A percentile compares a stretch with the other conserved stretches of the same genome.
These are phyloP conservation scores for Gastrophysa polygoni DNA, from an alignment of 2,888 invertebrate species.

Conservation along the genomic window DNA sequence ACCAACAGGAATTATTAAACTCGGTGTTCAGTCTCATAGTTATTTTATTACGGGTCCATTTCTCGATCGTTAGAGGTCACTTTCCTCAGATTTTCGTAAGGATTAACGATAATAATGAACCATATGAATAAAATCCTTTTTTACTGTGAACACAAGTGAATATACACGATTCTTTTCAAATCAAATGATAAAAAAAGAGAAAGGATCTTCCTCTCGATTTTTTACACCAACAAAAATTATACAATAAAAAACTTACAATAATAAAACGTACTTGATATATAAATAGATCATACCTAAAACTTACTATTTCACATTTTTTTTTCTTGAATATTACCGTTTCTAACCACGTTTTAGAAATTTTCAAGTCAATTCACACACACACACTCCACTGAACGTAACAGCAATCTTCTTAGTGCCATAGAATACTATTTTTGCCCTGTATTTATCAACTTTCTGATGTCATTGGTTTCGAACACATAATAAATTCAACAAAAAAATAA, in stretches of 20 bases:
- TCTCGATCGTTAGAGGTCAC: too few relatives aligned
- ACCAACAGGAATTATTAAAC: too few relatives aligned
- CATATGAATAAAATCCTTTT: conserved; percentile 17
- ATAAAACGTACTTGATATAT: conserved; percentile 36
- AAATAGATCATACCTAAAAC: conserved; percentile 42
- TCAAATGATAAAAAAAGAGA: conserved; percentile 34
- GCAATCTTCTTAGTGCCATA: conserved; percentile 38
- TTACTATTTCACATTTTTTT: conserved; percentile 49
- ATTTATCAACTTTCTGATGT: conserved; percentile 29
- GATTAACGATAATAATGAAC: too few relatives aligned
- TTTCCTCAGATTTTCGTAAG: too few relatives aligned
- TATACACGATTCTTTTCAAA: conserved; percentile 38
- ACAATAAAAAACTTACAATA: conserved; percentile 32
- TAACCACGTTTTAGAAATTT: conserved; percentile 16
- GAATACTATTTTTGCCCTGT: conserved; percentile 51
- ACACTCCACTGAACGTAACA: conserved; percentile 29
- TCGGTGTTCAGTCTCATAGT: too few relatives aligned
- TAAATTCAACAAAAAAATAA: conserved; percentile 19
- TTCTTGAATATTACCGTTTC: conserved; percentile 25
- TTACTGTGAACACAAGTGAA: conserved; percentile 41
- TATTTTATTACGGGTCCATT: too few relatives aligned
- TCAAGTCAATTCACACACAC: conserved; percentile 31
- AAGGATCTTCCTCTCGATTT: conserved; percentile 34
- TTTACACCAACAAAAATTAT: conserved; percentile 37
- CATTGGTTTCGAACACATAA: conserved; percentile 24